phyloP scores from a whole-genome alignment of 1,140 invertebrate genomes.

The Drosophila repletoides region DNA sequence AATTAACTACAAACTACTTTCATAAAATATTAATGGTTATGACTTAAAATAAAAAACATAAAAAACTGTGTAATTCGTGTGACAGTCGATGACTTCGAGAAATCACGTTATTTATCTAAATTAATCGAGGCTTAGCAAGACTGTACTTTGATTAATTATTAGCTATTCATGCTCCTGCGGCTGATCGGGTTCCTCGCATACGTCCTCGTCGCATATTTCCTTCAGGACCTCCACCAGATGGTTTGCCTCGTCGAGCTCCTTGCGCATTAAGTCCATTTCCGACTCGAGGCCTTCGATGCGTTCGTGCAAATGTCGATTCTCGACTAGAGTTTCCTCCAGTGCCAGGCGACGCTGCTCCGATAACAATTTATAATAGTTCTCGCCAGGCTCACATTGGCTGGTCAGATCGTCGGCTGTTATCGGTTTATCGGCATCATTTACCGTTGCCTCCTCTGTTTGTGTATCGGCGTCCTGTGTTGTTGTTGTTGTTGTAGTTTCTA shows the following conservation, averaged over 20 bases:
- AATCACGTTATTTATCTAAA: too few relatives aligned
- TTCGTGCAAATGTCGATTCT: slow-evolving; percentile 84
- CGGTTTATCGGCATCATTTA: slow-evolving; percentile 48
- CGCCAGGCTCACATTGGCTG: slow-evolving; percentile 84
- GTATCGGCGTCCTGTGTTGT: slow-evolving; percentile 58
- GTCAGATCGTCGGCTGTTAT: slow-evolving; percentile 83
- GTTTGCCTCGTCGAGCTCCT: slow-evolving; percentile 85
- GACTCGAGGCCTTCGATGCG: slow-evolving; percentile 84
- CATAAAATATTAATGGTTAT: slow-evolving; percentile 40
- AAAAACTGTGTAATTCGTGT: too few relatives aligned
- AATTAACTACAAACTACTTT: slow-evolving; percentile 49
- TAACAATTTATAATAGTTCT: slow-evolving; percentile 86
- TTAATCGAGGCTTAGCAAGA: too few relatives aligned
- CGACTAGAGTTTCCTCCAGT: slow-evolving; percentile 84
- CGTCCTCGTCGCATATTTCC: slow-evolving; percentile 83
- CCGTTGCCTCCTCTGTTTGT: slow-evolving; percentile 51
- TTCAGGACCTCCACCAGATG: slow-evolving; percentile 85
- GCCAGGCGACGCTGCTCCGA: slow-evolving; percentile 85
- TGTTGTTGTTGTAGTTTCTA: slow-evolving; percentile 42
- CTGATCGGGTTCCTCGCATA: slow-evolving; percentile 45
- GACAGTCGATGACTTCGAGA: too few relatives aligned
- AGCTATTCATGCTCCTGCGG: slow-evolving; percentile 38
- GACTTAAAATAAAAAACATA: slow-evolving; percentile 26
- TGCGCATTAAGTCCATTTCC: slow-evolving; percentile 85
- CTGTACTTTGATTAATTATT: slow-evolving; percentile 19